A percentile compares a stretch with the other conserved stretches of the same genome.
Conservation (phyloP, 2,113 vertebrate genomes). For the Hippocampus guttulatus region DNA sequence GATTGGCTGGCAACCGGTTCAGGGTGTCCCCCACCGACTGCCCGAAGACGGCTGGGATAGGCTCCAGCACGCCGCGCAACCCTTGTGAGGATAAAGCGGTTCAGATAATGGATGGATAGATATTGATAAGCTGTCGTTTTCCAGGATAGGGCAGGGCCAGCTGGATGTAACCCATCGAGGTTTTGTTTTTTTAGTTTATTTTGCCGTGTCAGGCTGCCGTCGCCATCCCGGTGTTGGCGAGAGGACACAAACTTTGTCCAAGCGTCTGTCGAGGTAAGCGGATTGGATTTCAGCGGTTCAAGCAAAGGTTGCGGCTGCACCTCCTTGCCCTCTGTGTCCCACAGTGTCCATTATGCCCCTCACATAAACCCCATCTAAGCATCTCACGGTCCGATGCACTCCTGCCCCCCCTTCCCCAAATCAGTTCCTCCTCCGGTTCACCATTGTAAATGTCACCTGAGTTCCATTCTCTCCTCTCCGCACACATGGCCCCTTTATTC, state of each 20-base stretch:
- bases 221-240: slow-evolving; percentile 44
- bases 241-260: slow-evolving; percentile 51
- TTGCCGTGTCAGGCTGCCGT: slow-evolving; percentile 5
- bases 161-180: slow-evolving; percentile 36
- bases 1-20: too few relatives aligned
- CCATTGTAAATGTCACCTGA: slow-evolving; percentile 72
- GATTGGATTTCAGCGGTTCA: slow-evolving; percentile 63
- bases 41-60: too few relatives aligned
- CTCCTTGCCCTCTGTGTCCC: slow-evolving; percentile 32
- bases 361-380: not conserved
- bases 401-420: slow-evolving; percentile 25
- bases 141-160: slow-evolving; percentile 24
- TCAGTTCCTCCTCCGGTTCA: slow-evolving; percentile 48
- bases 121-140: slow-evolving; percentile 23
- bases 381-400: slow-evolving; percentile 43
- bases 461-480: slow-evolving; percentile 44
- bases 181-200: not conserved
- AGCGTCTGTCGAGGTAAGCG: slow-evolving; percentile 34
- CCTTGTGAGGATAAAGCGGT: too few relatives aligned
- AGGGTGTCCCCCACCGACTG: too few relatives aligned
- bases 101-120: too few relatives aligned
- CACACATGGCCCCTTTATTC: slow-evolving; percentile 52
- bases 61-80: too few relatives aligned
- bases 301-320: slow-evolving; percentile 46
- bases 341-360: slow-evolving; percentile 43